These are phyloP conservation scores for Ophthalmolycus amberensis DNA, from an alignment of 2,113 vertebrate genomes.

Conservation along the genomic window DNA sequence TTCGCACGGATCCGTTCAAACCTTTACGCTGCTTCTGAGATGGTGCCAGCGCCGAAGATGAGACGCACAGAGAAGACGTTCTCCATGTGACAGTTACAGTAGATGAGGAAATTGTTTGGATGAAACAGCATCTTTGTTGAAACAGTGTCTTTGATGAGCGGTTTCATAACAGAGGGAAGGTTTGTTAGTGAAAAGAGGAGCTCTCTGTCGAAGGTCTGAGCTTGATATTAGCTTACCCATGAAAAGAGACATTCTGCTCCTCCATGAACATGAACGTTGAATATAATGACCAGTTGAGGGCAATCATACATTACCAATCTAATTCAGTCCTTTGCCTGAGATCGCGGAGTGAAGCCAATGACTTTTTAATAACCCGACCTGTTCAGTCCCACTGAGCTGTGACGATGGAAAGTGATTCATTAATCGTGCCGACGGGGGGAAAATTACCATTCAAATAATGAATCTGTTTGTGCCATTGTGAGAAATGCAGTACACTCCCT, in stretches of 20 bases:
- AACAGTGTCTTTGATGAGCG: background rate
- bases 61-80: background rate
- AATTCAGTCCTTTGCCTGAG: slow-evolving; percentile 66
- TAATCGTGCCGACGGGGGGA: slow-evolving; percentile 64
- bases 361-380: slow-evolving; percentile 80
- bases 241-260: slow-evolving; percentile 25
- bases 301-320: slow-evolving; percentile 69
- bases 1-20: slow-evolving; percentile 62
- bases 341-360: slow-evolving; percentile 67
- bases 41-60: slow-evolving; percentile 19
- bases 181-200: slow-evolving; percentile 3
- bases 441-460: slow-evolving; percentile 65
- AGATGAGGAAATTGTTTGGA: slow-evolving; percentile 1
- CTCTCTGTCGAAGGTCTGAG: slow-evolving; percentile 3
- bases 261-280: slow-evolving; percentile 45
- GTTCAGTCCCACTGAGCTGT: slow-evolving; percentile 66
- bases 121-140: background rate
- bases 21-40: slow-evolving; percentile 45
- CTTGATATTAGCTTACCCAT: slow-evolving; percentile 25
- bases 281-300: slow-evolving; percentile 61
- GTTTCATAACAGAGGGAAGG: slow-evolving; percentile 7
- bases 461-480: slow-evolving; percentile 68
- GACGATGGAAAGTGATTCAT: slow-evolving; percentile 73
- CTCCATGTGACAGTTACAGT: slow-evolving; percentile 17
- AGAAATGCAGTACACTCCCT: slow-evolving; percentile 31